These are phyloP conservation scores for Dendrocincla fuliginosa DNA, from an alignment of 2,797 vertebrate species.

Conservation along the genomic window DNA sequence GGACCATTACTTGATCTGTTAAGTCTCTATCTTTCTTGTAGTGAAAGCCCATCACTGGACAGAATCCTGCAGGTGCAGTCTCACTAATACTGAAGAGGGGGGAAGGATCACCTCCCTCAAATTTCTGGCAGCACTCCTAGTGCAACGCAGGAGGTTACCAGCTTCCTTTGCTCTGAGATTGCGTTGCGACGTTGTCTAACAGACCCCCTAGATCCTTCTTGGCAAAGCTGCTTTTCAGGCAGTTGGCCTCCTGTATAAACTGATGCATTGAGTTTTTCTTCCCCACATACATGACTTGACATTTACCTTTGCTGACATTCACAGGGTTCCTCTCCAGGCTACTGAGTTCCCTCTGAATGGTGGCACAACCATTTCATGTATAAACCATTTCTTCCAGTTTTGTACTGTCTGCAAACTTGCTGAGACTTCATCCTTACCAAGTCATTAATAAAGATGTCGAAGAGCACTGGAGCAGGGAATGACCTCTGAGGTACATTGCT, in stretches of 20 bases:
- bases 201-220: neutral
- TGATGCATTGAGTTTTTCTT: neutral
- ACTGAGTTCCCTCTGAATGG: neutral
- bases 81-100: neutral
- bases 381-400: neutral
- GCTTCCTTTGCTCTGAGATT: neutral
- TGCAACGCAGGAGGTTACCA: fast-evolving
- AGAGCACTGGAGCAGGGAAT: neutral
- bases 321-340: neutral
- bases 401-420: neutral
- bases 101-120: neutral
- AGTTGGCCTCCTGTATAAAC: neutral
- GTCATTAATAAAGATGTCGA: neutral
- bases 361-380: neutral
- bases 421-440: neutral
- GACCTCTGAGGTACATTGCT: neutral
- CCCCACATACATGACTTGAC: neutral
- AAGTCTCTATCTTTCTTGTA: neutral
- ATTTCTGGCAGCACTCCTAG: neutral
- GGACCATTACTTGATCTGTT: neutral
- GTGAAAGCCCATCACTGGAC: neutral
- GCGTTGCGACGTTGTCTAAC: neutral
- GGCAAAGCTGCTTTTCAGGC: neutral
- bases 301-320: neutral
- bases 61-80: neutral